Evolutionary conservation across 1,140 invertebrate species (phyloP).

Genomic region (Ectropis grisescens): DNA sequence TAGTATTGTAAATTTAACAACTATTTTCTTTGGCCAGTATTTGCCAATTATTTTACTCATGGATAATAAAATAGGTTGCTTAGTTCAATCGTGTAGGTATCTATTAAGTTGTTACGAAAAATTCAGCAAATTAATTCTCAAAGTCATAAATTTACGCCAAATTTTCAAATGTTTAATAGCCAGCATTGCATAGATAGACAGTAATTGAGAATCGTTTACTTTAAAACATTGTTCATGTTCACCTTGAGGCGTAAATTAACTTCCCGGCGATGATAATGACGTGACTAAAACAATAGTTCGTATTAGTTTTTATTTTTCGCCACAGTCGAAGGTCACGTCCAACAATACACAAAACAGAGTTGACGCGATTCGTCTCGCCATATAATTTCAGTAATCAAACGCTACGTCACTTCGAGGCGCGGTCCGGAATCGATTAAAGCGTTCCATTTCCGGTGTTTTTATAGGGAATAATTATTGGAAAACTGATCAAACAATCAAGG

Average conservation of each 20-base stretch:
- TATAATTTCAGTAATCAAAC: constrained; percentile 60
- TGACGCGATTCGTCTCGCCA: constrained; percentile 52
- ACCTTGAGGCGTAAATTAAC: constrained; percentile 52
- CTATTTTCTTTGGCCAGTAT: too few species aligned
- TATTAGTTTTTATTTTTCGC: constrained; percentile 63
- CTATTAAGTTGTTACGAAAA: too few species aligned
- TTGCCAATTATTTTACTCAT: too few species aligned
- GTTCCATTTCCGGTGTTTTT: constrained; percentile 61
- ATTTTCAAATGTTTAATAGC: too few species aligned
- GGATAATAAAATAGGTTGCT: too few species aligned
- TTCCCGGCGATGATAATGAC: constrained; percentile 64
- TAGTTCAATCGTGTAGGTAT: too few species aligned
- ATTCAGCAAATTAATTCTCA: too few species aligned
- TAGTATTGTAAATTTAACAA: too few species aligned
- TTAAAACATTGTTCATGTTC: too few species aligned
- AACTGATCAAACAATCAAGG: constrained; percentile 56
- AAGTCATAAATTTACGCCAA: too few species aligned
- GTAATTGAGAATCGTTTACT: too few species aligned
- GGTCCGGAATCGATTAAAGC: constrained; percentile 55
- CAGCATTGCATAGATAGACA: too few species aligned
- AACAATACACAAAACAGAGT: constrained; percentile 61
- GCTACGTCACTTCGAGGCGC: constrained; percentile 42
- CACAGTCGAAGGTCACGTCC: constrained; percentile 42
- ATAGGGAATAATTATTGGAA: constrained; percentile 49
- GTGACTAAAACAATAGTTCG: constrained; percentile 62